These are phyloP conservation scores for Oreamnos americanus DNA, from an alignment of 2,113 vertebrate species.

Conservation along the genomic window DNA sequence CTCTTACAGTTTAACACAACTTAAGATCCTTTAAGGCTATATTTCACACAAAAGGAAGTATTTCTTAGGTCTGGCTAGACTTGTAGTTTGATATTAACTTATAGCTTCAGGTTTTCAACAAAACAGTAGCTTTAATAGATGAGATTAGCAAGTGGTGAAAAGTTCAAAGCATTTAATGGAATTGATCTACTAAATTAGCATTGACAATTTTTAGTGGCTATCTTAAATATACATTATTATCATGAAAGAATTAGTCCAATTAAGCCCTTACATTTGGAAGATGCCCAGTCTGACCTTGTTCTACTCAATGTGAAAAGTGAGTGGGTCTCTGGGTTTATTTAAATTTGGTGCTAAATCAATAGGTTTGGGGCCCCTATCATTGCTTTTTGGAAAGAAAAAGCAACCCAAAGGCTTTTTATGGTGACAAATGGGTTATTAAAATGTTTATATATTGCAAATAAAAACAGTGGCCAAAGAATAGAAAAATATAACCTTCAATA, in stretches of 20 bases:
- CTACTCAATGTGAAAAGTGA: conserved; percentile 51
- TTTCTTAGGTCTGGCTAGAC: conserved; percentile 43
- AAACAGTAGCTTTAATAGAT: conserved; percentile 71
- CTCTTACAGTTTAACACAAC: neutral
- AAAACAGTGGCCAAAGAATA: conserved; percentile 37
- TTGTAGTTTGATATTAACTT: conserved; percentile 67
- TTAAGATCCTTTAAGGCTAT: conserved; percentile 30
- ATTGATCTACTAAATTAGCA: conserved; percentile 78
- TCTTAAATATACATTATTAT: conserved; percentile 80
- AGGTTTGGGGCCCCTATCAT: conserved; percentile 9
- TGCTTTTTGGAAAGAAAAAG: conserved; percentile 35
- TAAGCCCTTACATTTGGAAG: conserved; percentile 72
- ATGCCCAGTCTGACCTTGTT: conserved; percentile 60
- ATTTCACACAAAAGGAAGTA: conserved; percentile 31
- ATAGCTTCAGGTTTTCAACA: conserved; percentile 69
- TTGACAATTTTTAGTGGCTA: conserved; percentile 76
- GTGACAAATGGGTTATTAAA: conserved; percentile 46
- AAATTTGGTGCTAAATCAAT: conserved; percentile 60
- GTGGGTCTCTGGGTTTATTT: conserved; percentile 49
- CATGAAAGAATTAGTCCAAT: conserved; percentile 73
- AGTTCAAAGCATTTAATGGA: conserved; percentile 77
- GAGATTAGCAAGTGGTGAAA: conserved; percentile 75
- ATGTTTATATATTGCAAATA: conserved; percentile 44
- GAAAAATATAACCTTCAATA: conserved; percentile 36
- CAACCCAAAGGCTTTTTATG: conserved; percentile 25